Evolutionary conservation across 2,113 vertebrate genomes (phyloP), one percentile per base, ranked within the genome.

Genomic region (Sula dactylatra): DNA sequence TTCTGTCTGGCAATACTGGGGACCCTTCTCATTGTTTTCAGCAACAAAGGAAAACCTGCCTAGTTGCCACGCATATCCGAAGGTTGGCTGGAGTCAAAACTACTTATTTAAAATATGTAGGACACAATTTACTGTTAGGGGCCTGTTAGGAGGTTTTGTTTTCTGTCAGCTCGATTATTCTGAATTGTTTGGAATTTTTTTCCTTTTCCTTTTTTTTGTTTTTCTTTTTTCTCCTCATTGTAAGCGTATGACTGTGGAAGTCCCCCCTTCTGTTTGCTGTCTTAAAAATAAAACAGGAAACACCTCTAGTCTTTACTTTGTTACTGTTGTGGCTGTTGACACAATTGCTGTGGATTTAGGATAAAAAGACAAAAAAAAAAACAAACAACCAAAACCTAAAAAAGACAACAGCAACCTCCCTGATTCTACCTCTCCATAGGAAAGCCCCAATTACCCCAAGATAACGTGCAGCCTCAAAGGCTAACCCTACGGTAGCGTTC

Each of bases 41-140:
- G n/a, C 89, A 96, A 96, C 90, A 95, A 97, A 97, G 95, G 77
- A 87, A 97, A 96, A 96, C 72, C 89, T 87, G 73, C 86, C 94
- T 94, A 59, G 59, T 94, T 80, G 86, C 47, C 38, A 11, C 45
- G 69, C 82, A 77, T 69, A 84, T 79, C 86, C 27, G 42, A 94
- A 82, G 90, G 90, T 70, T 93, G 80, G 86, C 94, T 78, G 82
- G 86, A 95, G 77, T 56, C 34, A 76, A 89, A 89, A 97, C 87
- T 34, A 40, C 50, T 87, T 73, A 32, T 45, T 89, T 88, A 42
- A 96, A 76, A 71, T 31, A 77, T 27, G 40, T 86, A 73, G 44
- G 78, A 74, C 50, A 74, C 18, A 42, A 20, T 47, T 82, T 76
- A 61, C 61, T 94, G 55, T 82, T 82, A 76, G 82, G 54, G 93